Conservation (phyloP, 2,888 invertebrate genomes). For the Mythimna ferrago region DNA sequence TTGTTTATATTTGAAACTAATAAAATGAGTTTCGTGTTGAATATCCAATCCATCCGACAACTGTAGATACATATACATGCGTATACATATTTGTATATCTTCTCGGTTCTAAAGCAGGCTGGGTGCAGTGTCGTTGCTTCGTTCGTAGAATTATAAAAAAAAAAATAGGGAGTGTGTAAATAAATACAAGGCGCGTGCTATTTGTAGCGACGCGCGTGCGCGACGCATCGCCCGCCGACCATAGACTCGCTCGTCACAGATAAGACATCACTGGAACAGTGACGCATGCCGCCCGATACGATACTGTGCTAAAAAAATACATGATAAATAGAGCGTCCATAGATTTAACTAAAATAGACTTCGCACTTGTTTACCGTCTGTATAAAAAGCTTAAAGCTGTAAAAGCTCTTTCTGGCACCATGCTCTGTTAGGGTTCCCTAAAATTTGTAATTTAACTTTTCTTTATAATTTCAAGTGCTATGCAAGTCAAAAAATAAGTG, state of each 20-base stretch:
- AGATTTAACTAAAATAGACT: slow-evolving; percentile 11
- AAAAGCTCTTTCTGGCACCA: neutral
- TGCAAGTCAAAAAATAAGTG: neutral
- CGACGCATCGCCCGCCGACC: slow-evolving; percentile 61
- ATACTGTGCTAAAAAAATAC: slow-evolving; percentile 27
- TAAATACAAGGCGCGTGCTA: slow-evolving; percentile 83
- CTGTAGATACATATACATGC: neutral
- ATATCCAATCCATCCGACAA: slow-evolving; percentile 3
- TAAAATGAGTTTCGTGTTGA: slow-evolving; percentile 40
- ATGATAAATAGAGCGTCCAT: neutral
- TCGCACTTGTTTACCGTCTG: neutral
- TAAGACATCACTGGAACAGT: slow-evolving; percentile 57
- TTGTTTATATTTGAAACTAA: slow-evolving; percentile 44
- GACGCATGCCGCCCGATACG: slow-evolving; percentile 35
- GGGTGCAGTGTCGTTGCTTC: slow-evolving; percentile 63
- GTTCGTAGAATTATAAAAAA: slow-evolving; percentile 71
- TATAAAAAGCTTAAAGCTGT: slow-evolving; percentile 6
- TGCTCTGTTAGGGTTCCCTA: neutral
- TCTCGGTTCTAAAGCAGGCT: slow-evolving; percentile 31
- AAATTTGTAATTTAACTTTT: neutral
- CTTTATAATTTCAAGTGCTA: neutral
- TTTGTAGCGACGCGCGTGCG: slow-evolving; percentile 81
- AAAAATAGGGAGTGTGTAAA: slow-evolving; percentile 80
- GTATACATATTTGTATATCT: slow-evolving; percentile 2
- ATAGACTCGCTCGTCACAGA: slow-evolving; percentile 67